Base-by-base conservation (phyloP, 1,140 invertebrate genomes). In the Thaumatotibia leucotreta region DNA sequence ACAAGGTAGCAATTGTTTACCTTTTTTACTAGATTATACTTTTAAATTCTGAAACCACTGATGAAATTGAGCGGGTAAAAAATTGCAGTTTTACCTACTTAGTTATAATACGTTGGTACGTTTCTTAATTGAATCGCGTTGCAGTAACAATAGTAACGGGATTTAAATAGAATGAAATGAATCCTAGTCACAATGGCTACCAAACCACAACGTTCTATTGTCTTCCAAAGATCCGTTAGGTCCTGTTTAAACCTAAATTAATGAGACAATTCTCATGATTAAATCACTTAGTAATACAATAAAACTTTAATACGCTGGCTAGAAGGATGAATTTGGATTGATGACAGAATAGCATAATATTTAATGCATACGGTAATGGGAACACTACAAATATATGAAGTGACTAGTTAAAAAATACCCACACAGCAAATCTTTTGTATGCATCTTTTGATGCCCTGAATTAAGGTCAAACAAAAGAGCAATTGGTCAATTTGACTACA, bases 231-330 rank as follows among this genome's bases (percentile, higher is more conserved):
- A 6, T 58, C 52, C 52, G 52, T 29, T 58, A 58, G 52, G 24
- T 58, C 1, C 52, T 14, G n/a, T 58, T 58, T 27, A 27, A 58
- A 14, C n/a, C 10, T 58, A 29, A 58, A 58, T 58, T 27, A 58
- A 58, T 27, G 23, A 52, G 23, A 52, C 50, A 52, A 31, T 27
- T 58, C 52, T 58, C 24, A 58, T 58, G 29, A 29, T 58, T 58
- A n/a, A 45, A 20, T 45, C 2, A 17, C n/a, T 8, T 20, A 0
- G 39, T 9, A 20, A 8, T 17, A 20, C 5, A 29, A 52, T 6
- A 5, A 4, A 14, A 61, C 29, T 9, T 35, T 35, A 63, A 35
- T 20, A 4, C 61, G 20, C 39, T 20, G 6, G 39, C 39, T 45
- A 20, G 6, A 45, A 45, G 39, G 5, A 20, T 17, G 14, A 45